Evolutionary conservation across 2,888 invertebrate genomes (phyloP).

Genomic region (Orthosia incerta): DNA sequence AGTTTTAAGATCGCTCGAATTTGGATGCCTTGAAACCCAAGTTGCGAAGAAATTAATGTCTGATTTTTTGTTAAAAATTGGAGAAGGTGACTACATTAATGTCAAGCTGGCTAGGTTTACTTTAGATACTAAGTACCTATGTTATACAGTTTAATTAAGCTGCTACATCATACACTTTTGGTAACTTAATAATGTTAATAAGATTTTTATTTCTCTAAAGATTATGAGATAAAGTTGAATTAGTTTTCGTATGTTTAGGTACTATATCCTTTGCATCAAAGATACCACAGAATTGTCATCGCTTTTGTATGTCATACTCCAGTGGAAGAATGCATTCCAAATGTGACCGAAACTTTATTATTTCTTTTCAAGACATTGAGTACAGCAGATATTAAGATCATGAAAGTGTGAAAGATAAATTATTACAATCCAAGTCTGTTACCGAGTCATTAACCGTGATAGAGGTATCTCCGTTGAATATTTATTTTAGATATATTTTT

Average conservation of each 20-base stretch:
- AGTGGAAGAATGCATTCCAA: too few species aligned
- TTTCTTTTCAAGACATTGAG: not conserved
- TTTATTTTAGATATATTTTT: too few species aligned
- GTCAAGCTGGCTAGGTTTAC: slow-evolving; percentile 17
- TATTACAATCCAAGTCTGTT: not conserved
- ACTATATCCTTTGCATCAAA: not conserved
- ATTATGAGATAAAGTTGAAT: slow-evolving; percentile 33
- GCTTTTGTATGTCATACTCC: not conserved
- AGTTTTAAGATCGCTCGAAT: slow-evolving; percentile 48
- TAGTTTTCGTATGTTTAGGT: not conserved
- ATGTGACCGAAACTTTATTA: not conserved
- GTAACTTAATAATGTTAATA: slow-evolving; percentile 37
- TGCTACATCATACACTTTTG: slow-evolving; percentile 30
- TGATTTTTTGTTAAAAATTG: slow-evolving; percentile 28
- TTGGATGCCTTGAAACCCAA: slow-evolving; percentile 26
- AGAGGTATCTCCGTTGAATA: too few species aligned
- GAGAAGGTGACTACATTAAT: slow-evolving; percentile 34
- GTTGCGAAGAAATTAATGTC: slow-evolving; percentile 31
- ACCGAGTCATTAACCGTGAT: not conserved
- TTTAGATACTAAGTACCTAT: slow-evolving; percentile 27
- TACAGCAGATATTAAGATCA: not conserved
- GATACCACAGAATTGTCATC: not conserved
- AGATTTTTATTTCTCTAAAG: slow-evolving; percentile 22
- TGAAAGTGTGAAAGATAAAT: not conserved
- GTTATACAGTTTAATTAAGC: slow-evolving; percentile 47